These are phyloP conservation scores for Scalopus aquaticus DNA, from an alignment of 2,113 vertebrate genomes.

Conservation along the genomic window DNA sequence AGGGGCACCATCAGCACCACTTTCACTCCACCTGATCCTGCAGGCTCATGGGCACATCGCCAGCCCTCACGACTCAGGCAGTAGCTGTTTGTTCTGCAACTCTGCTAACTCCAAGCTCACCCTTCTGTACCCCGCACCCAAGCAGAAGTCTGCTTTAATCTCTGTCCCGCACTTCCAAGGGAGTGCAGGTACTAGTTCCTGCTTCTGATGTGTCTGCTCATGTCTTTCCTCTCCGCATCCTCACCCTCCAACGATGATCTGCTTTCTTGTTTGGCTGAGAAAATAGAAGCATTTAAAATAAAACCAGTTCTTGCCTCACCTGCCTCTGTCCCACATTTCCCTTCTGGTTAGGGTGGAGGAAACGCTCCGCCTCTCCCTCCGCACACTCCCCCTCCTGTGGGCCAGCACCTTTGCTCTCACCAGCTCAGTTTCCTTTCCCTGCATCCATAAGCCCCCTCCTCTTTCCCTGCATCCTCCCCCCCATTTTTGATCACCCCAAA, in stretches of 20 bases:
- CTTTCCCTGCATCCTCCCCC: background rate
- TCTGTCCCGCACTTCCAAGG: background rate
- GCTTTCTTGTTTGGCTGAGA: background rate
- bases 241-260: background rate
- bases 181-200: background rate
- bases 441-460: background rate
- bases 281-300: background rate
- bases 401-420: background rate
- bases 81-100: background rate
- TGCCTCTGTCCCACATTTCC: background rate
- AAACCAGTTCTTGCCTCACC: background rate
- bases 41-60: background rate
- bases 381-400: background rate
- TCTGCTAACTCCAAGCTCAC: background rate
- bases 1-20: too few species aligned
- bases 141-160: background rate
- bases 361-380: background rate
- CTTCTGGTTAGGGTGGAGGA: background rate
- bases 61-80: background rate
- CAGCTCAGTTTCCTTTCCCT: background rate
- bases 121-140: background rate
- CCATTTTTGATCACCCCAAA: background rate
- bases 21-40: background rate
- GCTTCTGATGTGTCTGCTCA: background rate
- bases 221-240: background rate